phyloP scores from a whole-genome alignment of 2,888 invertebrate genomes.

The Operophtera brumata region DNA sequence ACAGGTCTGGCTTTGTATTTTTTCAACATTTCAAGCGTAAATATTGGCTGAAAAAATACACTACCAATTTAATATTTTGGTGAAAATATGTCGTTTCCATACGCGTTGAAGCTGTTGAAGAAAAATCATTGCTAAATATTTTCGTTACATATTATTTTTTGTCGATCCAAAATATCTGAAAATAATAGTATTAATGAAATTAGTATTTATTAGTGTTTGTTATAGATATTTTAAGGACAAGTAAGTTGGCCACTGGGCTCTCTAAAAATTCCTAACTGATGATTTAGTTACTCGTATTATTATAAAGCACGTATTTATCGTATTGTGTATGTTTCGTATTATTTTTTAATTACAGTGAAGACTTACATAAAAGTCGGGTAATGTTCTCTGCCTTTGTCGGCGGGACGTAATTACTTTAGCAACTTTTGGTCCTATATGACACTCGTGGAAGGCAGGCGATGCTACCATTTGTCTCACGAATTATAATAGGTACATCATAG shows the following conservation, averaged over 20 bases:
- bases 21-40: conserved; percentile 17
- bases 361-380: neutral
- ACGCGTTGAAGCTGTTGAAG: neutral
- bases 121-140: neutral
- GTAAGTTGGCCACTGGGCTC: no score
- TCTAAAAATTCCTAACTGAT: no score
- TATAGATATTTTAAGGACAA: no score
- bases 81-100: neutral
- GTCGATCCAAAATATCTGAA: no score
- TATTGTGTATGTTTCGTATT: neutral
- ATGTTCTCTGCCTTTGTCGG: conserved; percentile 17
- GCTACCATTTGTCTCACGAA: conserved; percentile 22
- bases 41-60: conserved; percentile 10
- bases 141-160: no score
- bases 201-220: no score
- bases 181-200: no score
- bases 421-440: conserved; percentile 31
- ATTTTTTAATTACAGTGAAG: neutral
- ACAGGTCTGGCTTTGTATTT: conserved; percentile 16
- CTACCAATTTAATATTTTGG: neutral
- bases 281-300: no score
- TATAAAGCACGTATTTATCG: no score
- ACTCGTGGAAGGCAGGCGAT: conserved; percentile 12
- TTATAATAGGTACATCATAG: no score
- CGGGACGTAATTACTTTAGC: conserved; percentile 34